Evolutionary conservation across 2,113 vertebrate genomes (phyloP), one percentile per base, ranked within the genome.

Genomic region (Semicossyphus pulcher): DNA sequence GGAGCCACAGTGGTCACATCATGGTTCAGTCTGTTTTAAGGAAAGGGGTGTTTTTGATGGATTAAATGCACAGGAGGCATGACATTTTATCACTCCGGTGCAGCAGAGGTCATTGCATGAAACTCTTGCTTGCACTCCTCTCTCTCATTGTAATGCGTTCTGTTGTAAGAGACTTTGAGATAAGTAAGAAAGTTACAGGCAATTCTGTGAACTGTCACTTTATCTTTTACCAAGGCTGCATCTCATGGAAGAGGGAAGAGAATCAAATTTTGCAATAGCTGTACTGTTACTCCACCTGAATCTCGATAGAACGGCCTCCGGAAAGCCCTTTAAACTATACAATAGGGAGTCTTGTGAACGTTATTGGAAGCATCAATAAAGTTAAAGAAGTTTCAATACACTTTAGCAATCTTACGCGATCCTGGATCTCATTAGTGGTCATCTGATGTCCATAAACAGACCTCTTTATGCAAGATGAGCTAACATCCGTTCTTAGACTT

Each of bases 51-150:
- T 63, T 78, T 62, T 84, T 93, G 88, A 94, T 91, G 85, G 91
- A 93, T 93, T 91, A 84, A 92, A 89, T 78, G 78, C 73, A 76
- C 56, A 74, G 60, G 79, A 74, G 57, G 48, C 3, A 1, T 89
- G 88, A 85, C 86, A 66, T 83, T 91, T 89, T 87, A 92, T 88
- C 83, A 60, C 78, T 83, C 32, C 3, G 14, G 76, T 36, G 57
- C 77, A 62, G 36, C 62, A 53, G 70, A 87, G 78, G 84, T 86
- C 83, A 75, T 51, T 11, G 64, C 79, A 56, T 72, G 76, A 81
- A 75, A 54, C 57, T 44, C 41, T 44, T n/a, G 41, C 39, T 44
- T 81, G 76, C 77, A 54, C 64, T 34, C 61, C 59, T 47, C 57
- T 61, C 61, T 70, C 29, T 69, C 51, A 41, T 53, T 72, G 39